Base-by-base conservation (phyloP, 2,888 invertebrate species). In the Athrips mouffetella region DNA sequence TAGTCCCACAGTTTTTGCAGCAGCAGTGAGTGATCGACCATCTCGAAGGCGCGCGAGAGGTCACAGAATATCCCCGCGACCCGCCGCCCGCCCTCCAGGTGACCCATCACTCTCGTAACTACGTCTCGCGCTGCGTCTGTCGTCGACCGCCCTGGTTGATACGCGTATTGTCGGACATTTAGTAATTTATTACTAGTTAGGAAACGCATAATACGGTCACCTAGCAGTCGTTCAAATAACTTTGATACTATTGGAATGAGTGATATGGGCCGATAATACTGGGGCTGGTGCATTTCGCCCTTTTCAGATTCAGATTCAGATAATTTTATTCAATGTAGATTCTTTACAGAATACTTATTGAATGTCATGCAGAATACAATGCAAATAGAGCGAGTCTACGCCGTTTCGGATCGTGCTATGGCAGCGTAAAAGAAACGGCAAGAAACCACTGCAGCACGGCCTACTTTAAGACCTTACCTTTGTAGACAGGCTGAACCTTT, bases 11-110 rank as follows among this genome's bases (percentile, higher is more conserved):
- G 33, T 10, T 41, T 48, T 1, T 16, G 8, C 2, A 48, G n/a
- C 1, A 48, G 30, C 3, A 49, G 44, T 5, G 39, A 3, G 18
- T 49, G 49, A 13, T 39, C n/a, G n/a, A n/a, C n/a, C n/a, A n/a
- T n/a, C n/a, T n/a, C n/a, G n/a, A n/a, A n/a, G n/a, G n/a, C n/a
- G n/a, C n/a, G n/a, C n/a, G n/a, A n/a, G n/a, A n/a, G n/a, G n/a
- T n/a, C n/a, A n/a, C n/a, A n/a, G n/a, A 44, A 44, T 21, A 48
- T 44, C 1, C 37, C 48, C 8, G 48, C 48, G 3, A 48, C 48
- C 21, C 44, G 23, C 8, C 37, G 10, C 30, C 21, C 18, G 0
- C 3, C 30, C 25, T 49, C 49, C 8, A 48, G 45, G 31, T 39
- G 45, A 4, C 2, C 11, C 23, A 23, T 29, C 30, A 49, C 45